These are phyloP conservation scores for Mus spretus DNA, from an alignment of 2,797 vertebrate species.

Conservation along the genomic window DNA sequence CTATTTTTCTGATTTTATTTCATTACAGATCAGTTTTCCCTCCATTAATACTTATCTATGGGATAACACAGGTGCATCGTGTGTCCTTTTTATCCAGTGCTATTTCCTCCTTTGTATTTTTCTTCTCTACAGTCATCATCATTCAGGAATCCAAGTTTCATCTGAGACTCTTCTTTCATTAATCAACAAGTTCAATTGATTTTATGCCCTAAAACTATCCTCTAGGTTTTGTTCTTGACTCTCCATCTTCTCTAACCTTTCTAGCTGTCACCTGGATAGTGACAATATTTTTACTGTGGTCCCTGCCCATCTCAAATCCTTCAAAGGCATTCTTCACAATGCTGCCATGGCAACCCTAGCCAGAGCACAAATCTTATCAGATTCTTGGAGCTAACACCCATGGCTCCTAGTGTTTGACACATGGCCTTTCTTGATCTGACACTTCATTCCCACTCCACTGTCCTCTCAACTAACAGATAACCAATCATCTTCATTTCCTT, in stretches of 20 bases:
- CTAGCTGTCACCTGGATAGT: background rate
- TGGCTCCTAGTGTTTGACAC: background rate
- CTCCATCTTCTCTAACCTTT: slow-evolving; percentile 9
- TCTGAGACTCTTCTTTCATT: background rate
- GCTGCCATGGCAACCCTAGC: background rate
- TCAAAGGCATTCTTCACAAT: background rate
- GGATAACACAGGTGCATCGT: background rate
- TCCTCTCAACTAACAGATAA: background rate
- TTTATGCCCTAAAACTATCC: slow-evolving; percentile 27
- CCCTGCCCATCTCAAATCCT: background rate
- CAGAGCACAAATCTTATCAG: background rate
- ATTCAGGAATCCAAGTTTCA: background rate
- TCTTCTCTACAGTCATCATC: background rate
- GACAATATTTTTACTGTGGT: background rate
- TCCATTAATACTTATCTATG: background rate
- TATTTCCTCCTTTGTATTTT: background rate
- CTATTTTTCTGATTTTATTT: slow-evolving; percentile 5
- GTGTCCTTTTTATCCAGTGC: background rate
- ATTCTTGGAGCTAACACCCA: background rate
- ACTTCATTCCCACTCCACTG: background rate
- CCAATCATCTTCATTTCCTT: background rate
- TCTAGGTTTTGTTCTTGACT: background rate
- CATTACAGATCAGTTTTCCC: slow-evolving; percentile 4
- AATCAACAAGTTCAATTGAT: slow-evolving; percentile 7
- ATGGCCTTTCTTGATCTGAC: background rate